Conservation (phyloP, 1,140 invertebrate species). For the Pantala flavescens region DNA sequence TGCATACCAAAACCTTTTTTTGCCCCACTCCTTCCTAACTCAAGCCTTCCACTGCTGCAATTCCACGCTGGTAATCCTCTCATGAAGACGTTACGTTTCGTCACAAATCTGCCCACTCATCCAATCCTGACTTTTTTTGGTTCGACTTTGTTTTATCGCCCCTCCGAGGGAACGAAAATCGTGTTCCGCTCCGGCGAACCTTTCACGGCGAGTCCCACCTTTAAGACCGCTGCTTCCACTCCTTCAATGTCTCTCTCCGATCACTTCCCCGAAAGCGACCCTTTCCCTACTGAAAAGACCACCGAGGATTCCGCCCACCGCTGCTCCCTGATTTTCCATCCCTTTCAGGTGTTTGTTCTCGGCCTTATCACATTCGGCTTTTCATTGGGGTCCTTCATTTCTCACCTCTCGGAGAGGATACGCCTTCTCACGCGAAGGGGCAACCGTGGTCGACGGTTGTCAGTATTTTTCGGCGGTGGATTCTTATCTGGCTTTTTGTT, state of each 20-base stretch:
- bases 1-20: too few species aligned
- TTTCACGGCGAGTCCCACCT: too few species aligned
- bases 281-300: background rate
- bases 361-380: background rate
- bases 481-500: slow-evolving; percentile 2
- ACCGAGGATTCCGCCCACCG: background rate
- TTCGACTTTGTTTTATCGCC: too few species aligned
- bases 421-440: slow-evolving; percentile 1
- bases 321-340: background rate
- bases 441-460: background rate
- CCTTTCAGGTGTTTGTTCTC: background rate
- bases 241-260: too few species aligned
- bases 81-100: too few species aligned
- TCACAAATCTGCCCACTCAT: too few species aligned
- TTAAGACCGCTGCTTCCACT: too few species aligned
- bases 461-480: background rate
- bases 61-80: background rate
- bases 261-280: background rate
- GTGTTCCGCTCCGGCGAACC: too few species aligned
- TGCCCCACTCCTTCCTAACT: background rate
- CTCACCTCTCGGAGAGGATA: background rate
- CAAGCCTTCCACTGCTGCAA: background rate
- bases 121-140: too few species aligned
- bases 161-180: too few species aligned
- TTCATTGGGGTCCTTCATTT: background rate